Conservation (phyloP, 2,888 invertebrate genomes). For the Cremastinae sp. region DNA sequence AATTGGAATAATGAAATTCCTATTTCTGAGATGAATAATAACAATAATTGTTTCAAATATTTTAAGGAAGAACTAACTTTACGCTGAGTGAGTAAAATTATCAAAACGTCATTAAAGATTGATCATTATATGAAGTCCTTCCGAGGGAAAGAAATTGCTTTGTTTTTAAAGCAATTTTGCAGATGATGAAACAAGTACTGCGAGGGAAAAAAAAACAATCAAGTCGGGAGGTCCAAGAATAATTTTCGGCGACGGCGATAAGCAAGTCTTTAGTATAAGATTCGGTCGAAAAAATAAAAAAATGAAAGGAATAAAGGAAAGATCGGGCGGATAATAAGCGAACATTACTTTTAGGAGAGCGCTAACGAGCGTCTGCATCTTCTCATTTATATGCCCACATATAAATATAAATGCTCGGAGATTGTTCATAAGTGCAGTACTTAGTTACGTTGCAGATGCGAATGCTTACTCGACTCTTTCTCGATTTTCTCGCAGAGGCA, state of each 20-base stretch:
- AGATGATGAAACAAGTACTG: too few species aligned
- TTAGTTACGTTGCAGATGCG: constrained; percentile 50
- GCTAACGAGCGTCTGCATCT: constrained; percentile 52
- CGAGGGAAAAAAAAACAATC: too few species aligned
- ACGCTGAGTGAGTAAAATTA: too few species aligned
- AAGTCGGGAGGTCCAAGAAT: too few species aligned
- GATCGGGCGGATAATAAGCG: constrained; percentile 42
- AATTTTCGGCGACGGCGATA: background rate
- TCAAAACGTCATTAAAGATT: too few species aligned
- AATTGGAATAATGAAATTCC: too few species aligned
- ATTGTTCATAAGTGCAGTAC: constrained; percentile 50
- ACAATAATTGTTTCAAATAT: too few species aligned
- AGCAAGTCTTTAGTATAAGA: constrained; percentile 6
- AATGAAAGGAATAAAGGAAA: constrained; percentile 24
- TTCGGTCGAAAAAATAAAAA: constrained; percentile 29
- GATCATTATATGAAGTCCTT: too few species aligned
- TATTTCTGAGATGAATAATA: too few species aligned
- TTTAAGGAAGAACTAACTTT: too few species aligned
- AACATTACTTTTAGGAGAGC: constrained; percentile 50
- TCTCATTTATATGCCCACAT: constrained; percentile 12
- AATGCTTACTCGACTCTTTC: constrained; percentile 30
- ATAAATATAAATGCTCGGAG: constrained; percentile 26
- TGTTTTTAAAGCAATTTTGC: too few species aligned
- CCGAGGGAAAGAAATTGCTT: too few species aligned
- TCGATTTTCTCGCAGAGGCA: constrained; percentile 37